Percentiles rank a stretch among this genome's conserved stretches.
Conservation (phyloP, 1,140 invertebrate species). For the Cotesia vestalis region DNA sequence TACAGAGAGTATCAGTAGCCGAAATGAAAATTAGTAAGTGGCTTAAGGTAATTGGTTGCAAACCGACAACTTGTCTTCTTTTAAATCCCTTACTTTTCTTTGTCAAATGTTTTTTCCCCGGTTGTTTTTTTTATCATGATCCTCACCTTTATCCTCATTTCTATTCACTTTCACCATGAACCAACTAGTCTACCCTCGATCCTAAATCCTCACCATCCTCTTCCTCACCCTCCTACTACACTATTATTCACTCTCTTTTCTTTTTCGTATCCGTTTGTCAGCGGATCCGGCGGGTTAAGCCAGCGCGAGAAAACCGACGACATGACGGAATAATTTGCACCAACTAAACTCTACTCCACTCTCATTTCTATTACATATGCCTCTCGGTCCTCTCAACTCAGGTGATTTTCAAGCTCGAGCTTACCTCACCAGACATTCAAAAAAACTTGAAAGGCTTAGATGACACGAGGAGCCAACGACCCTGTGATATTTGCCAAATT, state of each 20-base stretch:
- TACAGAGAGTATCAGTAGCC: too few relatives aligned
- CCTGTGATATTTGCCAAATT: conserved; percentile 10
- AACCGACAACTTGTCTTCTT: conserved; percentile 23
- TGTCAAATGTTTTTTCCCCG: too few relatives aligned
- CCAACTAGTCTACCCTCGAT: too few relatives aligned
- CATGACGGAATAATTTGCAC: conserved; percentile 16
- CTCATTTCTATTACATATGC: background rate
- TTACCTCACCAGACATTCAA: too few relatives aligned
- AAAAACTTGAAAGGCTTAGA: conserved; percentile 21
- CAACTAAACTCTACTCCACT: background rate
- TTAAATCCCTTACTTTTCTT: conserved; percentile 4
- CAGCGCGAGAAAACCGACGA: conserved; percentile 15
- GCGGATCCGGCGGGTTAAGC: conserved; percentile 23
- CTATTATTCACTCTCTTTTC: background rate
- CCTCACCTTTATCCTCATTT: conserved; percentile 2
- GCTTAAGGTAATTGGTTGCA: conserved; percentile 50
- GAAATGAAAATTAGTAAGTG: conserved; percentile 48
- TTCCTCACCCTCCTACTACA: background rate
- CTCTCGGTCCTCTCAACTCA: conserved; percentile 13
- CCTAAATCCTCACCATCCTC: too few relatives aligned
- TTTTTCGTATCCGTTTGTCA: conserved; percentile 37
- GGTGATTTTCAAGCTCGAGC: background rate
- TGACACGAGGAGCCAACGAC: conserved; percentile 19
- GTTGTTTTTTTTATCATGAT: conserved; percentile 1
- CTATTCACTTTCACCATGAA: too few relatives aligned